These are phyloP conservation scores for Noctilio leporinus DNA, from an alignment of 2,113 vertebrate species.

Conservation along the genomic window DNA sequence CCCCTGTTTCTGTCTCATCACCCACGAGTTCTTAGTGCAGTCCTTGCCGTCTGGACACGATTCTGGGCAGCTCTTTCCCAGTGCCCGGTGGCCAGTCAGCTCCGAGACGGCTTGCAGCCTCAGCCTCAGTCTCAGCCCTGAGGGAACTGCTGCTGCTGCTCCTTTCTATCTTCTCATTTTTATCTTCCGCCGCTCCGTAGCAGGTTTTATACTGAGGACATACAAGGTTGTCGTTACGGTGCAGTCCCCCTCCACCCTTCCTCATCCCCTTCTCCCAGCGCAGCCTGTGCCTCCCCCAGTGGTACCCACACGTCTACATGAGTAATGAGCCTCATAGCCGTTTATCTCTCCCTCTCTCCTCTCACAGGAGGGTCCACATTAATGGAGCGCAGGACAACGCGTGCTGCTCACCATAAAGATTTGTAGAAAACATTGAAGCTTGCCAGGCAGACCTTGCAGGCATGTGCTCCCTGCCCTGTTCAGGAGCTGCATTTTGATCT, in stretches of 20 bases:
- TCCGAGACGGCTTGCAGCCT: not conserved
- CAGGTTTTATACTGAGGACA: not conserved
- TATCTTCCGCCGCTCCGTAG: not conserved
- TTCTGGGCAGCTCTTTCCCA: not conserved
- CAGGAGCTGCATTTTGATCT: not conserved
- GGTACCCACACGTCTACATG: not conserved
- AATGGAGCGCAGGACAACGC: not conserved
- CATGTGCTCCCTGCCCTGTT: not conserved
- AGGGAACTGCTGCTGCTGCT: not conserved
- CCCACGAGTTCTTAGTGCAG: not conserved
- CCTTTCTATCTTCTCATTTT: not conserved
- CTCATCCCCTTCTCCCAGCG: not conserved
- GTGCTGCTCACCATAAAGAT: not conserved
- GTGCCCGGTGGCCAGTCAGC: not conserved
- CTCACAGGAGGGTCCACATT: not conserved
- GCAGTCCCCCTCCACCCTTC: not conserved
- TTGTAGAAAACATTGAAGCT: not conserved
- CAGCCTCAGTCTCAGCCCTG: not conserved
- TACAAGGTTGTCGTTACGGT: not conserved
- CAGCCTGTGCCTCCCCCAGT: not conserved
- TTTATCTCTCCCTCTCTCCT: not conserved
- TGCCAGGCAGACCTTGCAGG: not conserved
- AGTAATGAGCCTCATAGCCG: not conserved
- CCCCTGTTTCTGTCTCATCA: accelerated
- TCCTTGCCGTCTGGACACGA: not conserved